Percentiles rank a stretch among this genome's conserved stretches.
Evolutionary conservation across 1,140 invertebrate species (phyloP).

Genomic region (Leucophenga varia): DNA sequence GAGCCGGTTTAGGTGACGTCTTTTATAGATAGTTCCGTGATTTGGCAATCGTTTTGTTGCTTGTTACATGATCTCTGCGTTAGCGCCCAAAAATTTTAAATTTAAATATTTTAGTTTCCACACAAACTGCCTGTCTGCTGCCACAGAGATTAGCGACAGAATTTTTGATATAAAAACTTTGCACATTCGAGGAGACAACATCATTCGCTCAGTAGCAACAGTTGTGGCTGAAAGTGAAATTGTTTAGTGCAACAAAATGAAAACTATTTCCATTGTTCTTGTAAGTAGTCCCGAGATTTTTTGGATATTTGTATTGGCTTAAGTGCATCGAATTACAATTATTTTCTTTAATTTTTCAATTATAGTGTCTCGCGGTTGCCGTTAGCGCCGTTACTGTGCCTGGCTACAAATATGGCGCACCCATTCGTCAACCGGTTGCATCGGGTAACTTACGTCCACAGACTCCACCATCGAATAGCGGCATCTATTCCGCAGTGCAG

Average conservation of each 20-base stretch:
- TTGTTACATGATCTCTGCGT: slow-evolving; percentile 1
- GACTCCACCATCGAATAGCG: slow-evolving; percentile 29
- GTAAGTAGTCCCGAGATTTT: slow-evolving; percentile 26
- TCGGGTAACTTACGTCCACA: slow-evolving; percentile 38
- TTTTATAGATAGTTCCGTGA: slow-evolving; percentile 39
- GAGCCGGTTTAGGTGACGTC: not conserved
- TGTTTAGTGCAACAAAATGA: slow-evolving; percentile 26
- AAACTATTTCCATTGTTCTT: slow-evolving; percentile 33
- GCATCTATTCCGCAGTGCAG: slow-evolving; percentile 29
- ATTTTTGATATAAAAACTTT: slow-evolving; percentile 43
- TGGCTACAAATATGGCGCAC: slow-evolving; percentile 38
- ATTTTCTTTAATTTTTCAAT: too few species aligned
- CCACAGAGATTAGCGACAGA: too few species aligned
- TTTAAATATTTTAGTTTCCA: too few species aligned
- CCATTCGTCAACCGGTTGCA: slow-evolving; percentile 3
- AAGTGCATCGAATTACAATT: not conserved
- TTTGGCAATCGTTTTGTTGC: slow-evolving; percentile 35
- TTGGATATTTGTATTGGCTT: not conserved
- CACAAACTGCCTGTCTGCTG: slow-evolving; percentile 1
- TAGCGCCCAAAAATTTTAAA: too few species aligned
- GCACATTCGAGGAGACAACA: slow-evolving; percentile 15
- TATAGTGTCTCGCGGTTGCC: slow-evolving; percentile 32
- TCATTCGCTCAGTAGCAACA: slow-evolving; percentile 33
- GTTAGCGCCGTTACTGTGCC: slow-evolving; percentile 17
- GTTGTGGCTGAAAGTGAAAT: not conserved